Evolutionary conservation across 37 sponge, comb jelly and placozoan species (phyloP), one percentile per base, ranked within the genome.

Genomic region (Crambe crambe): DNA sequence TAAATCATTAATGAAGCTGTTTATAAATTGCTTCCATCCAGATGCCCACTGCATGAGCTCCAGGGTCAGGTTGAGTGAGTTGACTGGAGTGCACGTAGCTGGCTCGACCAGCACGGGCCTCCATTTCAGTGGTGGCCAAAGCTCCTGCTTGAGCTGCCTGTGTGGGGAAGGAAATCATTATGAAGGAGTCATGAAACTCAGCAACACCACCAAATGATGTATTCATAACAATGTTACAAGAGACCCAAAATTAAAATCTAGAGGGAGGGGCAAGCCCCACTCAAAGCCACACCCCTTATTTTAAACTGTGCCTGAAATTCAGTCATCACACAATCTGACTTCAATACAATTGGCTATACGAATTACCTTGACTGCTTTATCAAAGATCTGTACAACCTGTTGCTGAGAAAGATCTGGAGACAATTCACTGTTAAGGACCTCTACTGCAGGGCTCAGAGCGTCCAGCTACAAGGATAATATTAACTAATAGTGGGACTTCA

Each of bases 81-180:
- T 83, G 90, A n/a, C 77, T 64, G 2, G 32, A 30, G 68, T 77
- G 65, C 56, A 92, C 87, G 44, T 95, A 86, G 77, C 92, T 91
- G 29, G 96, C 92, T 47, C 96, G 37, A 25, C 96, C 96, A 20
- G 96, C 89, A 43, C 59, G 78, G 23, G 96, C 96, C n/a, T 42
- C 34, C 93, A 95, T 92, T 12, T 43, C 27, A 18, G 25, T 41
- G 15, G 96, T 95, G 18, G 72, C 78, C 57, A 66, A 38, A 0
- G 93, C 88, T 6, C 96, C 96, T 18, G 37, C 47, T 36, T 72
- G 42, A 35, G 90, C 83, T 30, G 89, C 93, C 93, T 92, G 44
- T 25, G 80, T 37, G 27, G 2, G 47, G 37, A 47, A 47, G 6
- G 63, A 61, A 61, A 61, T 61, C 5, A 27, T 23, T 61, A 61